A percentile compares a stretch with the other conserved stretches of the same genome.
These are phyloP conservation scores for Sphecodes monilicornis DNA, from an alignment of 2,888 invertebrate genomes.

Conservation along the genomic window DNA sequence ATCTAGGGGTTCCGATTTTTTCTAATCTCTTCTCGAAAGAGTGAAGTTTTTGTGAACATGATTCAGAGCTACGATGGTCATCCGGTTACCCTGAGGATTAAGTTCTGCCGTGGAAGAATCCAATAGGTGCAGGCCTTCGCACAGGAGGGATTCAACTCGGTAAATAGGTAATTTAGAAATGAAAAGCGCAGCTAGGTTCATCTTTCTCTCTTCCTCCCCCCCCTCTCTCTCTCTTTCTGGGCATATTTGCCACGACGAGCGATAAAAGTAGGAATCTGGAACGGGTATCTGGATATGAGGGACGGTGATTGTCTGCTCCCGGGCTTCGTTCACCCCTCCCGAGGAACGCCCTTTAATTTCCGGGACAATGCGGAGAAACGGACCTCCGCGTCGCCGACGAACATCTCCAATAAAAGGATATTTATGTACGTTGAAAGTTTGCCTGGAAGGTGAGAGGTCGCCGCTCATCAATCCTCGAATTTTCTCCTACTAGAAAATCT, in stretches of 20 bases:
- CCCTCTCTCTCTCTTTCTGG: neutral
- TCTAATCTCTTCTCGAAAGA: slow-evolving; percentile 28
- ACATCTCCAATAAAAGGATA: slow-evolving; percentile 67
- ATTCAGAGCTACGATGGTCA: neutral
- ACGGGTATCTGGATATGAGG: slow-evolving; percentile 62
- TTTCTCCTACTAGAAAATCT: neutral
- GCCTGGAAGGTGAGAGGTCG: neutral
- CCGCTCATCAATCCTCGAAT: neutral
- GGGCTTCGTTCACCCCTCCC: slow-evolving; percentile 16
- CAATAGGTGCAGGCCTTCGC: slow-evolving; percentile 54
- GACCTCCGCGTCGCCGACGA: slow-evolving; percentile 55
- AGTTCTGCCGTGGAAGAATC: slow-evolving; percentile 59
- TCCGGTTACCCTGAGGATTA: slow-evolving; percentile 44
- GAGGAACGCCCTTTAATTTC: slow-evolving; percentile 72
- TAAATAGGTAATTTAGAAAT: slow-evolving; percentile 73
- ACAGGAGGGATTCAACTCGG: slow-evolving; percentile 56
- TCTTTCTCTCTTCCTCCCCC: neutral
- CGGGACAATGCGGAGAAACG: slow-evolving; percentile 67
- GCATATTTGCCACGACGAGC: slow-evolving; percentile 25
- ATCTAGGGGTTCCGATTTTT: neutral
- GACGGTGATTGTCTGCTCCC: slow-evolving; percentile 62
- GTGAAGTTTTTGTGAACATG: slow-evolving; percentile 65
- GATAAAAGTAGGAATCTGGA: slow-evolving; percentile 62
- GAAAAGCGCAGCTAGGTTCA: slow-evolving; percentile 21
- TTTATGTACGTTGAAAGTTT: slow-evolving; percentile 63